Evolutionary conservation across 2,113 vertebrate genomes (phyloP).

Genomic region (Ptychochromis oligacanthus): DNA sequence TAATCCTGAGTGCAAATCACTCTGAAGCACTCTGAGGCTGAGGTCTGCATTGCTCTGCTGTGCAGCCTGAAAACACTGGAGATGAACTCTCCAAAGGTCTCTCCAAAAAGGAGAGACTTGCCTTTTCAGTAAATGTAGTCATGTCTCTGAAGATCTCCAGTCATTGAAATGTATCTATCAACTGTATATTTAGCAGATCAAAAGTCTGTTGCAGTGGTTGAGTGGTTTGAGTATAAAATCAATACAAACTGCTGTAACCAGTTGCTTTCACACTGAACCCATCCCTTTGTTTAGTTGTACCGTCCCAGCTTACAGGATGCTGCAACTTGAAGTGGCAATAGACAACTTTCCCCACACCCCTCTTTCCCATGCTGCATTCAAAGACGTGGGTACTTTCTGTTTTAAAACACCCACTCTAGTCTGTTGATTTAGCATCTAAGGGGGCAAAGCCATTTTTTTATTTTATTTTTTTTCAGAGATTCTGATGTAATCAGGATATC

Average conservation of each 20-base stretch:
- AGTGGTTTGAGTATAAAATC: background rate
- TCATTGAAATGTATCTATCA: background rate
- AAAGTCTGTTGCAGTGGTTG: background rate
- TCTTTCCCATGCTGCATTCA: background rate
- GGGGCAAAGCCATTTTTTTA: background rate
- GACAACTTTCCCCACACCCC: background rate
- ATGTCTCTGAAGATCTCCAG: background rate
- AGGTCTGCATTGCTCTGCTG: constrained; percentile 14
- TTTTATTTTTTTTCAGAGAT: background rate
- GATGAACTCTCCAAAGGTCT: background rate
- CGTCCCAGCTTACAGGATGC: background rate
- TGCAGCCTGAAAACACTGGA: constrained; percentile 31
- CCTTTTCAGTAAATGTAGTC: background rate
- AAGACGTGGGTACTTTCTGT: background rate
- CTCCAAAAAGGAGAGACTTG: constrained; percentile 2
- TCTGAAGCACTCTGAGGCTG: background rate
- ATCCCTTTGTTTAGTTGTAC: background rate
- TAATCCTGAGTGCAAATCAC: constrained; percentile 48
- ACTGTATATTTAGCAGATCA: background rate
- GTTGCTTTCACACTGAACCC: background rate
- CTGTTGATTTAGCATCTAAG: background rate
- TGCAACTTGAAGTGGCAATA: background rate
- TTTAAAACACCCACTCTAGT: background rate
- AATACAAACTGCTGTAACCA: background rate
- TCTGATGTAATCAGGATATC: background rate